Base-by-base conservation (phyloP, 1,140 invertebrate species). In the Kradibia gibbosae region DNA sequence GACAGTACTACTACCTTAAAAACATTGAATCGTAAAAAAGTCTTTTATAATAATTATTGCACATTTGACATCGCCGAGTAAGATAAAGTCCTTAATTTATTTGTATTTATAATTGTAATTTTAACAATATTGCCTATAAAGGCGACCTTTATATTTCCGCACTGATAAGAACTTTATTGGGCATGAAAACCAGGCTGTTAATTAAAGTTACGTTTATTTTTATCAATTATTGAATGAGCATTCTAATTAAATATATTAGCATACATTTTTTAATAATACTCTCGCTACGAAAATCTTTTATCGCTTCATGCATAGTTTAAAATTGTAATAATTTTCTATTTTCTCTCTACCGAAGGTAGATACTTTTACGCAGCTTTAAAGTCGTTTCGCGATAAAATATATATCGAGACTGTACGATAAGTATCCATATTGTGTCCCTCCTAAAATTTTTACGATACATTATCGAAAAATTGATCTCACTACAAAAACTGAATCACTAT, bases 31-130 rank as follows among this genome's bases (percentile, higher is more conserved):
- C 60, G 20, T 62, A 62, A 67, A 39, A 67, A 67, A 67, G 36
- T 67, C 34, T 17, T 67, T 67, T 67, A 22, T 67, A 67, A 67
- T 39, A 67, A 67, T 67, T 67, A 67, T 67, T 36, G 39, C 17
- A 39, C 62, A 22, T n/a, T 67, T 67, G 62, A 67, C 62, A 67
- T 39, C 20, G 62, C 20, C 34, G 34, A 1, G 36, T 36, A 39
- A 65, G 34, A 67, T 39, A 39, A 67, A 39, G 17, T 3, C 17
- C 34, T 39, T 39, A 67, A 67, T 67, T 67, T 67, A 67, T 67
- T 39, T n/a, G 34, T 67, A 39, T 67, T 67, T 39, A 67, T 39
- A 67, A 65, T 67, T 67, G 62, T 67, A 67, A 67, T 67, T 67
- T 67, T 39, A 36, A n/a, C 62, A 39, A 7, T 39, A 67, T 67